phyloP scores from a whole-genome alignment of 37 sponge, comb jelly and placozoan genomes.

The Petrosia ficiformis region DNA sequence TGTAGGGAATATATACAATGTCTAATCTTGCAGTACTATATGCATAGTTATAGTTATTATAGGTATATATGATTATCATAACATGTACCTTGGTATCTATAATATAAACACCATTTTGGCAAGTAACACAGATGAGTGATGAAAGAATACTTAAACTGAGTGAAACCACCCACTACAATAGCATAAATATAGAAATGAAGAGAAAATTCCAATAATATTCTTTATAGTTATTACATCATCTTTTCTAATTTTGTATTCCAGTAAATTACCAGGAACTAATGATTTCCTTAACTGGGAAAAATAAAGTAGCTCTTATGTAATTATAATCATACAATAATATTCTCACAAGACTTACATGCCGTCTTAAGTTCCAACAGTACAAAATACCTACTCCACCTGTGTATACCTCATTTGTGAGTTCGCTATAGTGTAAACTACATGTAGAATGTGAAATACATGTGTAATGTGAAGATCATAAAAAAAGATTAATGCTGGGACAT shows the following conservation, averaged over 20 bases:
- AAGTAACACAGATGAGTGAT: constrained; percentile 6
- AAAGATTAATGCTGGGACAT: no score
- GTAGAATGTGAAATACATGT: no score
- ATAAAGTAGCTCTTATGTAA: not conserved
- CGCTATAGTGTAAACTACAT: constrained; percentile 35
- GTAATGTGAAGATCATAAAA: no score
- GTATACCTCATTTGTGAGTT: constrained; percentile 30
- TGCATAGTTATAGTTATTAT: no score
- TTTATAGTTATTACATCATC: constrained; percentile 15
- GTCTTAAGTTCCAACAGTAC: constrained; percentile 19
- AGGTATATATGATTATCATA: no score
- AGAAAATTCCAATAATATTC: not conserved
- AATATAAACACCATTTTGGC: constrained; percentile 25
- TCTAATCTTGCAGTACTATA: no score
- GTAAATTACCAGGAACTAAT: not conserved
- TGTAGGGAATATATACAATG: no score
- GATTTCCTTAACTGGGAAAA: constrained; percentile 19
- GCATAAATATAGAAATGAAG: not conserved
- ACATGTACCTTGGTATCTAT: constrained; percentile 29
- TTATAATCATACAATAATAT: no score
- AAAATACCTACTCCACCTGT: constrained; percentile 49
- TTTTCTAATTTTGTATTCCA: constrained; percentile 12
- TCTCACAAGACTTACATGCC: constrained; percentile 8
- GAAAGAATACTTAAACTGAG: constrained; percentile 11
- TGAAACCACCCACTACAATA: constrained; percentile 18